These are phyloP conservation scores for Oplegnathus fasciatus DNA, from an alignment of 2,113 vertebrate species.

Conservation along the genomic window DNA sequence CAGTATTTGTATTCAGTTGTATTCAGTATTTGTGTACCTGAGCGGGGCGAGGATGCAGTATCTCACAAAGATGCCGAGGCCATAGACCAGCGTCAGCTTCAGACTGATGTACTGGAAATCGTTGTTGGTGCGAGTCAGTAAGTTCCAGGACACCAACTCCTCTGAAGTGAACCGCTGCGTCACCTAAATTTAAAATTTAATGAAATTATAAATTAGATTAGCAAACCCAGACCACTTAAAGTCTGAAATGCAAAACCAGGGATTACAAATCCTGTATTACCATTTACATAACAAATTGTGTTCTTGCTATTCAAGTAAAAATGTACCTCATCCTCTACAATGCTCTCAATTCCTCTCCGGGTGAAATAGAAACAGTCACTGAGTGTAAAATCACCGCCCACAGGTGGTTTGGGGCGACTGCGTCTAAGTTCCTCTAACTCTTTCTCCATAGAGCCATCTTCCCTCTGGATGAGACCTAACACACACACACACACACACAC, in stretches of 20 bases:
- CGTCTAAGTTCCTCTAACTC: slow-evolving; percentile 89
- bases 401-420: slow-evolving; percentile 78
- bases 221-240: not conserved
- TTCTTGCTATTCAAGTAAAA: not conserved
- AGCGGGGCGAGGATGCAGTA: slow-evolving; percentile 94
- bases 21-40: slow-evolving; percentile 89
- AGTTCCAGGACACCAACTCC: slow-evolving; percentile 96
- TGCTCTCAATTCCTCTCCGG: slow-evolving; percentile 93
- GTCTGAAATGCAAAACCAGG: not conserved
- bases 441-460: slow-evolving; percentile 91
- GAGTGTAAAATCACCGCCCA: slow-evolving; percentile 89
- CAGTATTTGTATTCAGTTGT: too few species aligned
- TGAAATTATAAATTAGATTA: not conserved
- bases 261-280: not conserved
- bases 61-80: slow-evolving; percentile 90
- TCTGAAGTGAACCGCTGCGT: slow-evolving; percentile 96
- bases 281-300: not conserved
- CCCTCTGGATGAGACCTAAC: slow-evolving; percentile 93
- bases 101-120: slow-evolving; percentile 95
- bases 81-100: slow-evolving; percentile 90
- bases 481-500: slow-evolving; percentile 33
- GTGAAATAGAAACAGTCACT: slow-evolving; percentile 96
- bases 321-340: slow-evolving; percentile 92
- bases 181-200: slow-evolving; percentile 76
- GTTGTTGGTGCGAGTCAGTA: slow-evolving; percentile 94